Conservation (phyloP, 2,797 vertebrate genomes). For the Parauchenoglanis punctatus region DNA sequence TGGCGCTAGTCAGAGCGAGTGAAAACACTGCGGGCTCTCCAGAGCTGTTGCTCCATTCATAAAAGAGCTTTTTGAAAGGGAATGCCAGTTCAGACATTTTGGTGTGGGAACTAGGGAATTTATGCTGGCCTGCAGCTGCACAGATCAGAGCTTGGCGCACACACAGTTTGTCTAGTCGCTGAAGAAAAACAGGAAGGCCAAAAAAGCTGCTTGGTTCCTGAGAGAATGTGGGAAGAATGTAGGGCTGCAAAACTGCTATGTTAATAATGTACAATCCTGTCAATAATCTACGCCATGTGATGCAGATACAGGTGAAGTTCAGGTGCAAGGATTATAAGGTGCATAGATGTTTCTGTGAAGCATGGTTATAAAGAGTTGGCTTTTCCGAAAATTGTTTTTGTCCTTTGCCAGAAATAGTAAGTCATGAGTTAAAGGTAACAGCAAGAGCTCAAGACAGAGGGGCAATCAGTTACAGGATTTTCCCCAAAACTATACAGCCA, state of each 20-base stretch:
- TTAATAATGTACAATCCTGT: conserved; percentile 50
- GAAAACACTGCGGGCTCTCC: conserved; percentile 46
- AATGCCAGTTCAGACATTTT: conserved; percentile 61
- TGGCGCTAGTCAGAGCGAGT: conserved; percentile 46
- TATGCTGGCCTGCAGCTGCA: conserved; percentile 60
- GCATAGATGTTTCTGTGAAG: too few relatives aligned
- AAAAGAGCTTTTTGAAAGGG: conserved; percentile 59
- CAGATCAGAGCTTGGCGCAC: conserved; percentile 60
- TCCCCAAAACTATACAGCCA: conserved; percentile 60
- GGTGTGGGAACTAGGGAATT: conserved; percentile 59
- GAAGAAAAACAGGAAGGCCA: conserved; percentile 65
- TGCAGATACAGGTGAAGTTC: conserved; percentile 40
- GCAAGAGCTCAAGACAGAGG: conserved; percentile 63
- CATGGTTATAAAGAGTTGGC: neutral
- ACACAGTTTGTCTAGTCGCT: conserved; percentile 60
- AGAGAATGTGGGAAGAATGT: conserved; percentile 58
- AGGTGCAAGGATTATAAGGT: conserved; percentile 50
- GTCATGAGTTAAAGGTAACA: conserved; percentile 47
- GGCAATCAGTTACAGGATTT: conserved; percentile 57
- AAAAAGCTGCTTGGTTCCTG: conserved; percentile 54
- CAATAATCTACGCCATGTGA: neutral
- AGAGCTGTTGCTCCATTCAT: conserved; percentile 55
- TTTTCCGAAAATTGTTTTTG: conserved; percentile 32
- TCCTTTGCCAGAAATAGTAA: conserved; percentile 57
- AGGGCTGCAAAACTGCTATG: conserved; percentile 37